phyloP scores from a whole-genome alignment of 2,888 invertebrate species.

The Mactromeris polynyma region DNA sequence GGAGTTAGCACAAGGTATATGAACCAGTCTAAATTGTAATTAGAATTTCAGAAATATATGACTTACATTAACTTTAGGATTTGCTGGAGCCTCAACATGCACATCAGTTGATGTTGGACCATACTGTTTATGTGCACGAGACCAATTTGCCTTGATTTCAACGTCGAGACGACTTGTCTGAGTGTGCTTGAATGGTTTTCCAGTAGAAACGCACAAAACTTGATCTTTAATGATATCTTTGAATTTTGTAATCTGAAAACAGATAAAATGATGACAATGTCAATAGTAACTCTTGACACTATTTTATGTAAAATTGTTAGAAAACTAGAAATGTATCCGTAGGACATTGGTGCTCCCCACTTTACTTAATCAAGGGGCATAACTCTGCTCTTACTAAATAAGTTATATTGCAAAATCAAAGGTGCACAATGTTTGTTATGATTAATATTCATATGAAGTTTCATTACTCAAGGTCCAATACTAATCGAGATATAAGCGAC shows the following conservation, averaged over 20 bases:
- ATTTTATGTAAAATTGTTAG: background rate
- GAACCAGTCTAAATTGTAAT: too few relatives aligned
- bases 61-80: constrained; percentile 85
- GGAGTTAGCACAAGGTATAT: too few relatives aligned
- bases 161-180: constrained; percentile 79
- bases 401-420: too few relatives aligned
- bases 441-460: too few relatives aligned
- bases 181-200: constrained; percentile 82
- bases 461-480: too few relatives aligned
- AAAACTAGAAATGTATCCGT: too few relatives aligned
- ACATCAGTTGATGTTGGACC: constrained; percentile 86
- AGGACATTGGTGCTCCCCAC: too few relatives aligned
- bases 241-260: constrained; percentile 81
- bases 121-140: constrained; percentile 85
- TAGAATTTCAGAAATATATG: too few relatives aligned
- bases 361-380: too few relatives aligned
- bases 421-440: too few relatives aligned
- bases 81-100: constrained; percentile 79
- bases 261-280: background rate
- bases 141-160: constrained; percentile 87
- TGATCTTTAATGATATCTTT: constrained; percentile 85
- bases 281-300: background rate
- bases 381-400: too few relatives aligned
- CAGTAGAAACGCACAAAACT: constrained; percentile 84
- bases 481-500: too few relatives aligned